A percentile compares a stretch with the other conserved stretches of the same genome.
phyloP scores from a whole-genome alignment of 2,113 vertebrate species.

The Sapajus apella region DNA sequence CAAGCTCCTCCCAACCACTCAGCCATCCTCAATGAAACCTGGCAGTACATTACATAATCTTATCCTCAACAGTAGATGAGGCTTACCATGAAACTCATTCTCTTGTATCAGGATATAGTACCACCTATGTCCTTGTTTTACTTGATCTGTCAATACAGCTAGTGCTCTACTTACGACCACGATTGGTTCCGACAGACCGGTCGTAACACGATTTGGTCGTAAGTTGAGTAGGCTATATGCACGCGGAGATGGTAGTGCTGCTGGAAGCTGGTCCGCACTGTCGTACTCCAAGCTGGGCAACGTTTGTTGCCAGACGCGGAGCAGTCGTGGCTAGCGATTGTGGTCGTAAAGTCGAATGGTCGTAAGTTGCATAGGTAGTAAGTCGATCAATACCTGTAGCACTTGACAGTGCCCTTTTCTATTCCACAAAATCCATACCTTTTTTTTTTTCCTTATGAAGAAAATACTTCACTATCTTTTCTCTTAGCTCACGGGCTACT shows the following conservation, averaged over 20 bases:
- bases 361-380: too few species aligned
- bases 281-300: too few species aligned
- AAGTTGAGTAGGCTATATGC: too few species aligned
- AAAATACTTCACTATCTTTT: neutral
- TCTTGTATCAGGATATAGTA: neutral
- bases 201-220: too few species aligned
- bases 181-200: too few species aligned
- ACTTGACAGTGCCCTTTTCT: neutral
- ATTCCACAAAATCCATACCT: neutral
- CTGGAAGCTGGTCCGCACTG: too few species aligned
- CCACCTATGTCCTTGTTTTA: neutral
- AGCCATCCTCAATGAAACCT: neutral
- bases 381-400: neutral
- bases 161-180: too few species aligned
- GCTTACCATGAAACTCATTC: neutral
- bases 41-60: neutral
- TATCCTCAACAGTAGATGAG: neutral
- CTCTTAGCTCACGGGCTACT: neutral
- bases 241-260: too few species aligned
- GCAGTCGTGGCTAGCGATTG: too few species aligned
- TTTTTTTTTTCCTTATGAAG: neutral
- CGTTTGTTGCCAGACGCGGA: too few species aligned
- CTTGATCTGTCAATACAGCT: neutral
- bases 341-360: too few species aligned
- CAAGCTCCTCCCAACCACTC: neutral